Evolutionary conservation across 2,797 vertebrate species (phyloP).

Genomic region (Syndactyla subalaris): DNA sequence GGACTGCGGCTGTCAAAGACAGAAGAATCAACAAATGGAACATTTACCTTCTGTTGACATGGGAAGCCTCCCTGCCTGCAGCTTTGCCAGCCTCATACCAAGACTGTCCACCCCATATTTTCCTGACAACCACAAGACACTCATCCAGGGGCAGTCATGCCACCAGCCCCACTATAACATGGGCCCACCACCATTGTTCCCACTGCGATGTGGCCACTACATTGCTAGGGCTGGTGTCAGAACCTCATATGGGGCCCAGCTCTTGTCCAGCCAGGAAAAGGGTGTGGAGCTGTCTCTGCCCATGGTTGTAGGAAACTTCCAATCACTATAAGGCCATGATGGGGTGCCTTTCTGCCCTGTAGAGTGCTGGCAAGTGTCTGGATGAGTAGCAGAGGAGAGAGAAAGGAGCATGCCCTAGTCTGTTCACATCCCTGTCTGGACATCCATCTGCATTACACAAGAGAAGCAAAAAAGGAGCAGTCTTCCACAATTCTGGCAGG

Average conservation of each 20-base stretch:
- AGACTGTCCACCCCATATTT: neutral
- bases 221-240: neutral
- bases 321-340: neutral
- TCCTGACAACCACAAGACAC: neutral
- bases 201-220: neutral
- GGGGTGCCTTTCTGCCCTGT: neutral
- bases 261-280: neutral
- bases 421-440: neutral
- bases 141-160: neutral
- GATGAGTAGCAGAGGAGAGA: neutral
- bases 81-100: neutral
- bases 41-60: neutral
- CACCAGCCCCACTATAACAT: neutral
- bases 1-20: neutral
- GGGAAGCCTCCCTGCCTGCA: neutral
- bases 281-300: neutral
- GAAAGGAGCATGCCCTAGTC: neutral
- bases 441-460: neutral
- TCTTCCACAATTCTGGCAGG: neutral
- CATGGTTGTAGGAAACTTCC: neutral
- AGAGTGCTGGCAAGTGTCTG: neutral
- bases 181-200: neutral
- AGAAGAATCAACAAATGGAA: neutral
- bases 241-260: neutral
- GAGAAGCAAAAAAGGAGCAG: neutral